Evolutionary conservation across 2,113 vertebrate genomes (phyloP), one percentile per base, ranked within the genome.

Genomic region (Lepisosteus oculatus): DNA sequence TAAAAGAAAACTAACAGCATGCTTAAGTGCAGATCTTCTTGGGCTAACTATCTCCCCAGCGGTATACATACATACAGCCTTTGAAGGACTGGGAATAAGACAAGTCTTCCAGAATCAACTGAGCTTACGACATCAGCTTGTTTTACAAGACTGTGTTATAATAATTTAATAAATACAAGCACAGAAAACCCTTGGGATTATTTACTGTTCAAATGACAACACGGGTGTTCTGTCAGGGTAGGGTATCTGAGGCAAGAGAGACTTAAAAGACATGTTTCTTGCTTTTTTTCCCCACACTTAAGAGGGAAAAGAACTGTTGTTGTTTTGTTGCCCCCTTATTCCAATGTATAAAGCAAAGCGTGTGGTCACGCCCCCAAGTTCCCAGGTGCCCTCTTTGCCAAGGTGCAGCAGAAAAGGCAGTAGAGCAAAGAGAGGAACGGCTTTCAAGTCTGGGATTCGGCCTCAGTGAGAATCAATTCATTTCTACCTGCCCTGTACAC

Each of bases 401-500:
- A 29, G 13, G 14, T 11, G 59, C 59, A 61, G 59, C 68, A 70
- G 64, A 67, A 65, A 72, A 71, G 82, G 83, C 88, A 85, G 81
- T 29, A 29, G 29, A 29, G 29, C 84, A 79, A 78, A 76, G 74
- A 82, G 79, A 82, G 84, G 85, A 93, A 93, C 94, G 93, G 94
- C 95, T 94, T 95, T 88, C 87, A 93, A 93, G 90, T 92, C 89
- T 90, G 90, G 69, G 87, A 93, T 88, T 90, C 84, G 70, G 93
- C 90, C 93, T 92, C 91, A 89, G 92, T 89, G 92, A 61, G 90
- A 95, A 95, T 98, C 96, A 98, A 98, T 97, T 97, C 95, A 95
- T 96, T 99, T 95, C 94, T 92, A 91, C 89, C 92, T 95, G 94
- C 94, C 93, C 95, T 94, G 93, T 93, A 95, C 95, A 97, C 96